phyloP scores from a whole-genome alignment of 2,113 vertebrate species.

The Charadrius vociferus region DNA sequence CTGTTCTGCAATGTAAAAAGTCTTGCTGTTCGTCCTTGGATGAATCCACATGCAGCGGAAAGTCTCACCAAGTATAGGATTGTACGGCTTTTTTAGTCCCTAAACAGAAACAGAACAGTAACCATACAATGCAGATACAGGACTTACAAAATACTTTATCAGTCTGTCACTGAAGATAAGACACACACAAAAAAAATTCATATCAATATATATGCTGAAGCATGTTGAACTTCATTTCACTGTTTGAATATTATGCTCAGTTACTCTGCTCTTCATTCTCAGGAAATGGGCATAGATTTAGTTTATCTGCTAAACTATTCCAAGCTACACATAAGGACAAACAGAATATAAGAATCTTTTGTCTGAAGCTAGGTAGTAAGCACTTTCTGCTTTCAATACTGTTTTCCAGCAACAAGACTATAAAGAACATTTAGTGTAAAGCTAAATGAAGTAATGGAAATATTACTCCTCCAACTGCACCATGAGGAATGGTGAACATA shows the following conservation, averaged over 20 bases:
- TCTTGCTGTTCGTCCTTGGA: constrained; percentile 94
- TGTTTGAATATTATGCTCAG: neutral
- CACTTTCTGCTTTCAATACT: neutral
- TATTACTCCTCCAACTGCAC: neutral
- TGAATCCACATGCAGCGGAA: constrained; percentile 98
- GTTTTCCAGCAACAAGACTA: neutral
- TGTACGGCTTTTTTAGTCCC: constrained; percentile 99
- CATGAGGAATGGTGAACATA: neutral
- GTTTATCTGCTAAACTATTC: neutral
- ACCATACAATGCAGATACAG: neutral
- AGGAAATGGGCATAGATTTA: neutral
- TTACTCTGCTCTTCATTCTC: neutral
- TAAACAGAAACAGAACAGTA: constrained; percentile 52
- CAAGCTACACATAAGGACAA: neutral
- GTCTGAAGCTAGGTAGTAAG: neutral
- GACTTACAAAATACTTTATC: neutral
- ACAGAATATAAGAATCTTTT: neutral
- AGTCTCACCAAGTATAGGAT: constrained; percentile 96
- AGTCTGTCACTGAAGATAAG: neutral
- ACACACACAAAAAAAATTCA: neutral
- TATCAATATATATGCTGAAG: neutral
- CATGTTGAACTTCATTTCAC: neutral
- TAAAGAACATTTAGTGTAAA: neutral
- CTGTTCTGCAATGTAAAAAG: constrained; percentile 98
- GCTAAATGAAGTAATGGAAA: neutral